Evolutionary conservation across 2,113 vertebrate genomes (phyloP).

Genomic region (Epinephelus cyanopodus): DNA sequence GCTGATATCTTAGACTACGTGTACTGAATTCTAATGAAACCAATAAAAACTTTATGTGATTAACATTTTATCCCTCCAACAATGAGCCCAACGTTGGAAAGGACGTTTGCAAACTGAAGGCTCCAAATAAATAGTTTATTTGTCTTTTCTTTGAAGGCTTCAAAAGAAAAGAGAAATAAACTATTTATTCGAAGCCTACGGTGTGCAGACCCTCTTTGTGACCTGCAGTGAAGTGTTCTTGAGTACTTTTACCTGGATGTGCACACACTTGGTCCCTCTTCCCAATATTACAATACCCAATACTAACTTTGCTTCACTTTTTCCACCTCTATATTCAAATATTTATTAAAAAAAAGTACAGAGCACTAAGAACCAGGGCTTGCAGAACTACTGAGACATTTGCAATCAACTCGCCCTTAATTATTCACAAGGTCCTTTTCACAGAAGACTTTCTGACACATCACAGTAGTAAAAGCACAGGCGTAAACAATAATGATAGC

Average conservation of each 20-base stretch:
- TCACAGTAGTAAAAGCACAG: neutral
- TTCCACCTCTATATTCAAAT: neutral
- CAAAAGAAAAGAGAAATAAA: too few species aligned
- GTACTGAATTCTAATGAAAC: neutral
- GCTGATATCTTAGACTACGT: neutral
- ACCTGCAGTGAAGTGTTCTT: too few species aligned
- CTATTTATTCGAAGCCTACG: too few species aligned
- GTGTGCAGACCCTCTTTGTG: too few species aligned
- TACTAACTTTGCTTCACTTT: neutral
- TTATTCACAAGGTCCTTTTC: neutral
- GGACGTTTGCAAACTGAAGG: too few species aligned
- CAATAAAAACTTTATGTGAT: neutral
- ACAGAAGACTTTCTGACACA: neutral
- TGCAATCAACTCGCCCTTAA: neutral
- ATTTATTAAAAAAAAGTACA: neutral
- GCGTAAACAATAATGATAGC: neutral
- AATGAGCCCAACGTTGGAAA: neutral
- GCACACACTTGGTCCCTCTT: too few species aligned
- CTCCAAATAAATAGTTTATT: too few species aligned
- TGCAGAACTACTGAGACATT: neutral
- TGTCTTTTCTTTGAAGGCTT: too few species aligned
- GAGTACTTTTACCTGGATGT: too few species aligned
- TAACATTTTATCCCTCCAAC: neutral
- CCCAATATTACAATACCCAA: too few species aligned
- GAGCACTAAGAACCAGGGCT: neutral